phyloP scores from a whole-genome alignment of 2,797 vertebrate genomes.

The Valencia hispanica region DNA sequence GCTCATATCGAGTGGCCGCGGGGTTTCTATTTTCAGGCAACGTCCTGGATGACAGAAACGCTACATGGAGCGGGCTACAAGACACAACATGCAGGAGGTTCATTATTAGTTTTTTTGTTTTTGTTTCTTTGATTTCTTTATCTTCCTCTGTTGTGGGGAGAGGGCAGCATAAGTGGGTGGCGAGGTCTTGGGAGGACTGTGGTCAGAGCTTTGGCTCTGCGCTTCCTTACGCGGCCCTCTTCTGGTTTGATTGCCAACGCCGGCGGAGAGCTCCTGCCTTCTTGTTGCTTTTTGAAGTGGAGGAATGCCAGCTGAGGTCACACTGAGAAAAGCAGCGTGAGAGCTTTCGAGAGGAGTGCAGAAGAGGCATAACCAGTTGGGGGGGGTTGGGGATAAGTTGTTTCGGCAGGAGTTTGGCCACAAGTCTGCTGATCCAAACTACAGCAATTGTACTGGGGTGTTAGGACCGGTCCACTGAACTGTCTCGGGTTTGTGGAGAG shows the following conservation, averaged over 20 bases:
- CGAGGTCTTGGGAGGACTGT: slow-evolving; percentile 48
- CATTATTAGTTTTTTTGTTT: slow-evolving; percentile 54
- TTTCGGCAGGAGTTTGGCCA: slow-evolving; percentile 28
- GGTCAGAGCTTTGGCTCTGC: slow-evolving; percentile 10
- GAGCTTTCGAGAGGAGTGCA: slow-evolving; percentile 47
- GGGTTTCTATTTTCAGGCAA: slow-evolving; percentile 91
- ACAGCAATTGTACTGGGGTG: not conserved
- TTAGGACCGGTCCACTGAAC: slow-evolving; percentile 15
- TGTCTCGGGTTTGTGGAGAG: slow-evolving; percentile 15
- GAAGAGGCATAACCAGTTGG: slow-evolving; percentile 41
- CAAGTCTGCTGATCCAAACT: not conserved
- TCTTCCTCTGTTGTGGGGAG: slow-evolving; percentile 9
- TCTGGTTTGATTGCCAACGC: slow-evolving; percentile 43
- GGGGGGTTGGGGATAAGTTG: slow-evolving; percentile 35
- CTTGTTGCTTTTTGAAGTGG: slow-evolving; percentile 74
- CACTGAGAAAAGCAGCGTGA: slow-evolving; percentile 41
- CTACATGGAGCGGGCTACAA: slow-evolving; percentile 84
- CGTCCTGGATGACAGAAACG: slow-evolving; percentile 87
- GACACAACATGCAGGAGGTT: slow-evolving; percentile 85
- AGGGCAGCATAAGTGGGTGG: not conserved
- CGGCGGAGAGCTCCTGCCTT: slow-evolving; percentile 49
- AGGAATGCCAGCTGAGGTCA: slow-evolving; percentile 75
- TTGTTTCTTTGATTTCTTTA: slow-evolving; percentile 10
- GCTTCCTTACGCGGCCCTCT: slow-evolving; percentile 37
- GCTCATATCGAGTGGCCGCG: slow-evolving; percentile 86